Evolutionary conservation across 92 coral and sea anemone genomes (phyloP).

Genomic region (Umimayanthus chanpuru): DNA sequence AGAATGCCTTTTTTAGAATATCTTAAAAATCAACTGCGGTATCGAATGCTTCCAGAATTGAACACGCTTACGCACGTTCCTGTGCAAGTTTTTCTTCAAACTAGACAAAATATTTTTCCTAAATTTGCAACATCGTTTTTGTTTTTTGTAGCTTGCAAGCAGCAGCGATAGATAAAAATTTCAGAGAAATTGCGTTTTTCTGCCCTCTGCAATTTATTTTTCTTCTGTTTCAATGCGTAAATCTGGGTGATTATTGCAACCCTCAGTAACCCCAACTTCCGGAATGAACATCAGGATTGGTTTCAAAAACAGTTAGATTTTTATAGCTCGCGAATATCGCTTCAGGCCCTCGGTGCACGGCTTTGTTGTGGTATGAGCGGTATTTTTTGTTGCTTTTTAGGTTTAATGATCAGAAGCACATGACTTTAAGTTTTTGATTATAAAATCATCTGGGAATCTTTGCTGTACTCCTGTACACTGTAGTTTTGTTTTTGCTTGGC

Average conservation of each 20-base stretch:
- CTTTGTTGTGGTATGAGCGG: slow-evolving; percentile 24
- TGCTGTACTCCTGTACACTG: background rate
- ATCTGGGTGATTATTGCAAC: background rate
- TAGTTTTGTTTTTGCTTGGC: background rate
- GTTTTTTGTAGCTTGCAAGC: background rate
- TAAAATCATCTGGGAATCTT: background rate
- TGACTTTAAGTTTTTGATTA: background rate
- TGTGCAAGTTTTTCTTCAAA: background rate
- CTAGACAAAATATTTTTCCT: background rate
- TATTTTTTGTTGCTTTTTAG: background rate
- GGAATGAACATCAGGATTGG: background rate
- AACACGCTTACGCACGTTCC: slow-evolving; percentile 8
- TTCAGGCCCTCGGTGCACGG: slow-evolving; percentile 27
- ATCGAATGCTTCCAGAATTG: background rate
- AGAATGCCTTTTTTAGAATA: background rate
- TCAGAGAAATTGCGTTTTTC: background rate
- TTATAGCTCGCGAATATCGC: background rate
- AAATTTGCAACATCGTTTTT: background rate
- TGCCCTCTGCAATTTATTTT: too few relatives aligned
- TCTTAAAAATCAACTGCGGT: background rate
- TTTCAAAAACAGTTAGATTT: background rate
- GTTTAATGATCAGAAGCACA: background rate
- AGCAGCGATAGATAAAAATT: background rate
- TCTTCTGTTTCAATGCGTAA: background rate
- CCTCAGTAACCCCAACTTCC: background rate